phyloP scores from a whole-genome alignment of 2,888 invertebrate species.

The Agapetus fuscipes region DNA sequence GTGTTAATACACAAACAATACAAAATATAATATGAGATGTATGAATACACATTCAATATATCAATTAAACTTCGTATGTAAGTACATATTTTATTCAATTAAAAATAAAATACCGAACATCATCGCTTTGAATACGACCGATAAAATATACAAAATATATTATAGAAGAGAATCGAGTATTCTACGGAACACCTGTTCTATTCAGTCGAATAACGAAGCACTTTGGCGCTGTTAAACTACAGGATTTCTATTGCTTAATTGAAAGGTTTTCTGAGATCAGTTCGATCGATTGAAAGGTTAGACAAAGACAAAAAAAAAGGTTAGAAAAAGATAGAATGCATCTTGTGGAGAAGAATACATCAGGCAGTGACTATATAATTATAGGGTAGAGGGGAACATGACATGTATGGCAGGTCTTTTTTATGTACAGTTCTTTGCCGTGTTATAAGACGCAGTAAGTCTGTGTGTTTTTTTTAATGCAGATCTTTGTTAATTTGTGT shows the following conservation, averaged over 20 bases:
- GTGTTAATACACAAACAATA: too few species aligned
- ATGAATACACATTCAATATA: too few species aligned
- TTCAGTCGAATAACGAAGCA: constrained; percentile 5
- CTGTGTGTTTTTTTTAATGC: too few species aligned
- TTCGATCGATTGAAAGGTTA: constrained; percentile 7
- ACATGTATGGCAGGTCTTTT: constrained; percentile 18
- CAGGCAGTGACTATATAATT: constrained; percentile 14
- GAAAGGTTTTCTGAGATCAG: constrained; percentile 10
- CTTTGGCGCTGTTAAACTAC: constrained; percentile 10
- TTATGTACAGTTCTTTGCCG: too few species aligned
- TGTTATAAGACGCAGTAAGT: too few species aligned
- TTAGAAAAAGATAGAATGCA: neutral
- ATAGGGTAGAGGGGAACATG: constrained; percentile 17
- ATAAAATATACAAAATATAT: too few species aligned
- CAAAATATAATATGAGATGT: too few species aligned
- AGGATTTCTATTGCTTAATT: constrained; percentile 13
- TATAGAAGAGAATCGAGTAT: neutral
- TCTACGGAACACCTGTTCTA: constrained; percentile 10
- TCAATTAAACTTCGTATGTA: too few species aligned
- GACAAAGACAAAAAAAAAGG: neutral
- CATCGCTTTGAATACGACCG: too few species aligned
- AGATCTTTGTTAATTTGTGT: too few species aligned
- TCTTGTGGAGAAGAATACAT: constrained; percentile 1
- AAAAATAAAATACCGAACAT: too few species aligned
- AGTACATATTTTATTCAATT: too few species aligned